Conservation (phyloP, 2,797 vertebrate species). For the Microcaecilia unicolor region DNA sequence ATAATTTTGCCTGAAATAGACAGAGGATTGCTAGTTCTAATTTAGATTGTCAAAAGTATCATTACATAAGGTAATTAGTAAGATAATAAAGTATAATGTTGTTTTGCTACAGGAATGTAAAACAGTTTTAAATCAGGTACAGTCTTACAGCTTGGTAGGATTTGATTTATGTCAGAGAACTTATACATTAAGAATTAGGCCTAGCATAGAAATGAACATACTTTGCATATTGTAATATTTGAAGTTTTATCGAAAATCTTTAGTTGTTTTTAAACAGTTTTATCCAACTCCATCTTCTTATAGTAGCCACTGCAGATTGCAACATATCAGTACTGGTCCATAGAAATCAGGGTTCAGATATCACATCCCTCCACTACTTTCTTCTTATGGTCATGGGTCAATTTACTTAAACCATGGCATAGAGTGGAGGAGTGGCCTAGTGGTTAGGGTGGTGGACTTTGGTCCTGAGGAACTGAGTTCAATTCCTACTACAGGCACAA, state of each 20-base stretch:
- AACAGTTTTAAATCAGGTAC: not conserved
- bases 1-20: not conserved
- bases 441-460: too few relatives aligned
- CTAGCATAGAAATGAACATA: not conserved
- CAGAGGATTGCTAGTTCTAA: not conserved
- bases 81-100: not conserved
- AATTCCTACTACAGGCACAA: too few relatives aligned
- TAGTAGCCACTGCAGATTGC: too few relatives aligned
- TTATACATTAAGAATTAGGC: not conserved
- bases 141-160: fast-evolving
- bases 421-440: too few relatives aligned
- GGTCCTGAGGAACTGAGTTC: too few relatives aligned
- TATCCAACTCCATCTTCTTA: too few relatives aligned
- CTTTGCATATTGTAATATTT: not conserved
- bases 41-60: not conserved
- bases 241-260: conserved; percentile 3
- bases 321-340: too few relatives aligned
- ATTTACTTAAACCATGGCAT: too few relatives aligned
- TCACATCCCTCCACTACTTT: too few relatives aligned
- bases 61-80: not conserved
- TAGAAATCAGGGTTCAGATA: too few relatives aligned
- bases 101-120: not conserved
- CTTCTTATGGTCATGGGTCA: too few relatives aligned
- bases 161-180: not conserved
- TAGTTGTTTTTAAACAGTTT: not conserved